phyloP scores from a whole-genome alignment of 1,140 invertebrate genomes.

The Thereuonema tuberculata region DNA sequence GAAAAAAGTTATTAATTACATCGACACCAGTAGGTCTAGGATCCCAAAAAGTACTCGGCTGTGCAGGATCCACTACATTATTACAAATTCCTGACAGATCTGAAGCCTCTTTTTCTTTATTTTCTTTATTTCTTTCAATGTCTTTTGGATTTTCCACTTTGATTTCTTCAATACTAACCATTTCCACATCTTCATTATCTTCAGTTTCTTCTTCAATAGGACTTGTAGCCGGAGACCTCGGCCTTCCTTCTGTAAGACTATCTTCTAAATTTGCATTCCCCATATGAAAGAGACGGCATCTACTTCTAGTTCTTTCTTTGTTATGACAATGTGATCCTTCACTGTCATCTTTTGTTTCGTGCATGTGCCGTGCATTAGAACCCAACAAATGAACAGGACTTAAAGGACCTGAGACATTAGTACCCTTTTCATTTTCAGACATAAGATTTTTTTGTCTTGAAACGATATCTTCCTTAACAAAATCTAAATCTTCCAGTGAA shows the following conservation, averaged over 20 bases:
- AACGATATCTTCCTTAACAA: not conserved
- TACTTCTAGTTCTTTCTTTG: too few relatives aligned
- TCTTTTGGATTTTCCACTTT: not conserved
- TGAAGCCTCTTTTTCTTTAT: too few relatives aligned
- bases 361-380: too few relatives aligned
- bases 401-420: not conserved
- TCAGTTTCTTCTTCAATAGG: not conserved
- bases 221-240: too few relatives aligned
- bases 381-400: not conserved
- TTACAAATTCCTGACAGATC: not conserved
- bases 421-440: slow-evolving; percentile 1
- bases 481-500: not conserved
- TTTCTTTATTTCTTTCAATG: too few relatives aligned
- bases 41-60: not conserved
- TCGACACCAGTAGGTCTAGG: slow-evolving; percentile 3
- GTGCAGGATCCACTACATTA: not conserved
- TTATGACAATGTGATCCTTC: too few relatives aligned
- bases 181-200: not conserved
- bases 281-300: too few relatives aligned
- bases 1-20: slow-evolving; percentile 16
- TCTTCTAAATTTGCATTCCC: not conserved
- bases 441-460: slow-evolving; percentile 1
- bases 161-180: not conserved
- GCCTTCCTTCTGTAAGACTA: too few relatives aligned
- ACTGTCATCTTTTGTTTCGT: too few relatives aligned